A percentile compares a stretch with the other conserved stretches of the same genome.
Evolutionary conservation across 2,113 vertebrate species (phyloP).

Genomic region (Thunnus maccoyii): DNA sequence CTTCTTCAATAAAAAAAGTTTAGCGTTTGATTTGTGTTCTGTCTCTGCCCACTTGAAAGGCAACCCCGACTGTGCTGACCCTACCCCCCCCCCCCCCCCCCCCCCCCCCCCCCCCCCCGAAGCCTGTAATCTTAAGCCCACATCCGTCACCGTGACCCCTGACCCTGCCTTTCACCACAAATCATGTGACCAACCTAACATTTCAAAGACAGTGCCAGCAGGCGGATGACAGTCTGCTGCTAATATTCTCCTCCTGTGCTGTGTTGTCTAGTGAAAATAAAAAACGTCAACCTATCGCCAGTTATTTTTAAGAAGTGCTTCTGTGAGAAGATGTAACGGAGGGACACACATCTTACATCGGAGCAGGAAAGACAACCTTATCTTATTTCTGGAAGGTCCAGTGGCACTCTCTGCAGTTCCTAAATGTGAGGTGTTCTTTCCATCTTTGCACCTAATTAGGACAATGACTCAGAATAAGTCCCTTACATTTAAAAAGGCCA

Average conservation of each 20-base stretch:
- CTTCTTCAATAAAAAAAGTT: constrained; percentile 22
- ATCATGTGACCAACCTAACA: constrained; percentile 67
- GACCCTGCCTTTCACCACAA: constrained; percentile 62
- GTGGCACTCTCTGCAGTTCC: constrained; percentile 22
- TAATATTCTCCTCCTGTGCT: neutral
- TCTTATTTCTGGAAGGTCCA: constrained; percentile 39
- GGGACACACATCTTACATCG: neutral
- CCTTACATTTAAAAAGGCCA: constrained; percentile 27
- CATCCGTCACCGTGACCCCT: constrained; percentile 66
- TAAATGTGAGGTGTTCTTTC: constrained; percentile 42
- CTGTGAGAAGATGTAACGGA: constrained; percentile 4
- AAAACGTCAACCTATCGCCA: neutral
- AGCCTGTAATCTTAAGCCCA: constrained; percentile 64
- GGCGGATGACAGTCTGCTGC: constrained; percentile 3
- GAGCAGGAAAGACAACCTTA: constrained; percentile 13
- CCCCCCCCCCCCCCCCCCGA: constrained; percentile 17
- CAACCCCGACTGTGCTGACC: constrained; percentile 37
- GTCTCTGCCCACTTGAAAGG: constrained; percentile 54
- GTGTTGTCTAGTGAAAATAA: constrained; percentile 1
- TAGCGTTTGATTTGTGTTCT: constrained; percentile 42
- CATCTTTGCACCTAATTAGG: constrained; percentile 51
- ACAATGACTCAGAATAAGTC: constrained; percentile 45
- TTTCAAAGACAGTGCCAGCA: constrained; percentile 41
- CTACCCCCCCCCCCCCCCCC: neutral
- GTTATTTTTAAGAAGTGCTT: constrained; percentile 20